Evolutionary conservation across 2,888 invertebrate genomes (phyloP), one percentile per base, ranked within the genome.

Genomic region (Cantharis lateralis): DNA sequence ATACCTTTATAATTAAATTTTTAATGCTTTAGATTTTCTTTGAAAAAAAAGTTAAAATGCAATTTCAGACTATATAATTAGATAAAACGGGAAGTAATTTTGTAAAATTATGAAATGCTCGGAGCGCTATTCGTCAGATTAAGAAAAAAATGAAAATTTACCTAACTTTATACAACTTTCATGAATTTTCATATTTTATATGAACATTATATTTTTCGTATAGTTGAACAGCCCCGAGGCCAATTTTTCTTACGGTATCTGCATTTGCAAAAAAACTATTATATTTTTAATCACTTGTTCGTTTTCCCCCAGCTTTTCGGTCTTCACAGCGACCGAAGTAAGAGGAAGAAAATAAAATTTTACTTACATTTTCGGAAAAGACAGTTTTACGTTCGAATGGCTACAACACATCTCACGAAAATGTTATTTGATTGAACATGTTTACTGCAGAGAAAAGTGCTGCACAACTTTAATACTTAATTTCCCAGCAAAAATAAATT

Each of bases 91-190:
- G 68, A n/a, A 13, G 64, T 15, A 63, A 62, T 62, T 62, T 70
- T 61, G 16, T 24, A 28, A 61, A 77, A 71, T 75, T 71, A 72
- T 72, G 26, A 71, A 74, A 77, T 64, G 71, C 68, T 72, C 61
- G 72, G 15, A 32, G 66, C 28, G 76, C 72, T 68, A 69, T 70
- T 70, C 70, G 70, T 18, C 72, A 70, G 76, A 76, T 70, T 69
- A 76, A 28, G 15, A 62, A 72, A 68, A 24, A 32, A 70, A 70
- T 63, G 61, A 63, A 73, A 73, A 72, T 76, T 73, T 61, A 76
- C 70, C 20, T 71, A 63, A 62, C 74, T 74, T 74, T 68, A 77
- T 74, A 74, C 74, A 77, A 77, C 62, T 77, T 77, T 74, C 74
- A 77, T 74, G 74, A 68, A 68, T 70, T 74, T 62, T 68, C 71